Conservation (phyloP, 2,797 vertebrate species). For the Tokudaia tokunoshimensis region DNA sequence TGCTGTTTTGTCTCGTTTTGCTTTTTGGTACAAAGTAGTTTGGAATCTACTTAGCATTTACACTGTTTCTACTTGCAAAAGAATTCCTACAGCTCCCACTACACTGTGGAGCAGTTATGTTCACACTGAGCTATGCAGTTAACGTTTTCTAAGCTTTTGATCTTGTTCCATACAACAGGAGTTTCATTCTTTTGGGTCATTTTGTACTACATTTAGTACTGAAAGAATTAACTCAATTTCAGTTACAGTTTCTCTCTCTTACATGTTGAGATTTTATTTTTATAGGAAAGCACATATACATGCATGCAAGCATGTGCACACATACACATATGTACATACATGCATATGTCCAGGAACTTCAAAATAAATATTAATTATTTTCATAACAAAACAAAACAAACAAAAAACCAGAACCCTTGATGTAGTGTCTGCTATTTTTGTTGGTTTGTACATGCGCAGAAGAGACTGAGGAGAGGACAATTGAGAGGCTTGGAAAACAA, state of each 20-base stretch:
- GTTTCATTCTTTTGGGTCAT: background rate
- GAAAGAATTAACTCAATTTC: slow-evolving; percentile 57
- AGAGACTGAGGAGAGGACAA: background rate
- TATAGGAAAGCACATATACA: background rate
- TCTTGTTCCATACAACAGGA: background rate
- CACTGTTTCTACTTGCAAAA: background rate
- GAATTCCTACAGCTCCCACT: background rate
- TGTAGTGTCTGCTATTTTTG: background rate
- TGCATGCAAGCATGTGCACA: background rate
- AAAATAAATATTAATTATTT: background rate
- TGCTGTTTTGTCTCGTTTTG: background rate
- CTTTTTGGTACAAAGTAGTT: background rate
- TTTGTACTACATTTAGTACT: background rate
- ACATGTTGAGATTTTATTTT: slow-evolving; percentile 61
- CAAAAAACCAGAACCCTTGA: background rate
- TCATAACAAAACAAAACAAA: background rate
- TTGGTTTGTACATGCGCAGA: slow-evolving; percentile 1
- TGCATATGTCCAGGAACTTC: background rate
- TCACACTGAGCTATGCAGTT: slow-evolving; percentile 1
- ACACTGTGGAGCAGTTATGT: background rate
- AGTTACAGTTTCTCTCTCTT: slow-evolving; percentile 15
- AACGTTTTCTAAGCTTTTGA: background rate
- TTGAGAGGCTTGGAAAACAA: background rate
- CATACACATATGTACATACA: background rate
- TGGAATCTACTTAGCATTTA: slow-evolving; percentile 54